These are phyloP conservation scores for Lophius piscatorius DNA, from an alignment of 2,113 vertebrate genomes.

Conservation along the genomic window DNA sequence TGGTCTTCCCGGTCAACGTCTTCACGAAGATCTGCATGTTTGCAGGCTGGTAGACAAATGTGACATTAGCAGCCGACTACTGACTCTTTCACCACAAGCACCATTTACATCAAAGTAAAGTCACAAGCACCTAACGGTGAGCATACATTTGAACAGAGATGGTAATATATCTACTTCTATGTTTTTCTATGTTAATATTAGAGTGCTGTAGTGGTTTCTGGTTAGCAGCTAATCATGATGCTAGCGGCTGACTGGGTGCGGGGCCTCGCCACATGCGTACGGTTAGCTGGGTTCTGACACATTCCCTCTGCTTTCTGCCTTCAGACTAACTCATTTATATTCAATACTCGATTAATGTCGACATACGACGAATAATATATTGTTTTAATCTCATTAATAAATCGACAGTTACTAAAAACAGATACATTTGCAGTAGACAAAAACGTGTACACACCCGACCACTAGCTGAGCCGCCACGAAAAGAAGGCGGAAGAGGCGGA, in stretches of 20 bases:
- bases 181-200: too few relatives aligned
- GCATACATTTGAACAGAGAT: background rate
- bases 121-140: too few relatives aligned
- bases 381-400: background rate
- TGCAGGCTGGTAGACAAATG: slow-evolving; percentile 60
- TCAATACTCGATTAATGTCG: fast-evolving
- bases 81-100: background rate
- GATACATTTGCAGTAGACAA: background rate
- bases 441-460: slow-evolving; percentile 68
- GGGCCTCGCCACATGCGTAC: slow-evolving; percentile 70
- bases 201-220: too few relatives aligned
- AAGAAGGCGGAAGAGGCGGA: slow-evolving; percentile 60
- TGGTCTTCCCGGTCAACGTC: slow-evolving; percentile 91
- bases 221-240: background rate
- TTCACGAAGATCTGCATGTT: slow-evolving; percentile 96
- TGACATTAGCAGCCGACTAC: background rate
- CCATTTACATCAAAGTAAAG: too few relatives aligned
- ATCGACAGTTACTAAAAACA: background rate
- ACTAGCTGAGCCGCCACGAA: slow-evolving; percentile 68
- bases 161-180: too few relatives aligned
- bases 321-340: fast-evolving
- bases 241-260: slow-evolving; percentile 8
- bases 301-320: background rate
- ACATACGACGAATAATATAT: fast-evolving
- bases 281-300: background rate